A percentile compares a stretch with the other conserved stretches of the same genome.
Evolutionary conservation across 2,888 invertebrate genomes (phyloP).

Genomic region (Diadromus collaris): DNA sequence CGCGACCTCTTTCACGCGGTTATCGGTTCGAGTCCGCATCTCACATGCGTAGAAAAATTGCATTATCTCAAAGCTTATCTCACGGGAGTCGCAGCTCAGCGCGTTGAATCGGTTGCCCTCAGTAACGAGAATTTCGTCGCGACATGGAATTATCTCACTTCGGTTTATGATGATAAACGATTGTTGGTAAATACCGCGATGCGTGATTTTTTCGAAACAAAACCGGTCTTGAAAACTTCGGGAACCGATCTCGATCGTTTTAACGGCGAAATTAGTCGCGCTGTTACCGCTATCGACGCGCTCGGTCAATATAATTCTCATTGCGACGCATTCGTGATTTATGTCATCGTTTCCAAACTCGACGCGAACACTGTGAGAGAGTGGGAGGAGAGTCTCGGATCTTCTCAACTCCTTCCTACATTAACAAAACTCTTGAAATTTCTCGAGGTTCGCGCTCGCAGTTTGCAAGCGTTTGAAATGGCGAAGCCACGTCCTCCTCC

Average conservation of each 20-base stretch:
- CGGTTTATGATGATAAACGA: conserved; percentile 3
- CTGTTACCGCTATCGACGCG: not conserved
- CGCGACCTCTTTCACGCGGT: not conserved
- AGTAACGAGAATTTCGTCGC: not conserved
- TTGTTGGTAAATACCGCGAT: conserved; percentile 13
- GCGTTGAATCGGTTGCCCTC: not conserved
- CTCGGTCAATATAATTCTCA: not conserved
- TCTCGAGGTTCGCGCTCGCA: conserved; percentile 3
- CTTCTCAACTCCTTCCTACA: not conserved
- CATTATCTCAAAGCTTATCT: conserved; percentile 5
- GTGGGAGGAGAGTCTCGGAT: not conserved
- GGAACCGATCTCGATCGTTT: conserved; percentile 11
- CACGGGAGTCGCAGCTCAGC: not conserved
- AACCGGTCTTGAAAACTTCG: conserved; percentile 6
- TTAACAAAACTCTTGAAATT: not conserved
- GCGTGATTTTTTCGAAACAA: conserved; percentile 8
- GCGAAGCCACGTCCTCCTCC: conserved; percentile 1
- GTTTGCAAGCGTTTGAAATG: not conserved
- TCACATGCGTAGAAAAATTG: not conserved
- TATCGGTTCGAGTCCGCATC: not conserved
- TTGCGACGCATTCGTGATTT: not conserved
- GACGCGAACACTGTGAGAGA: not conserved
- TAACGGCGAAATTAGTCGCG: not conserved
- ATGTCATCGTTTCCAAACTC: not conserved
- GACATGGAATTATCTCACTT: not conserved